A percentile compares a stretch with the other conserved stretches of the same genome.
phyloP scores from a whole-genome alignment of 2,888 invertebrate genomes.

The Taenaris catops region DNA sequence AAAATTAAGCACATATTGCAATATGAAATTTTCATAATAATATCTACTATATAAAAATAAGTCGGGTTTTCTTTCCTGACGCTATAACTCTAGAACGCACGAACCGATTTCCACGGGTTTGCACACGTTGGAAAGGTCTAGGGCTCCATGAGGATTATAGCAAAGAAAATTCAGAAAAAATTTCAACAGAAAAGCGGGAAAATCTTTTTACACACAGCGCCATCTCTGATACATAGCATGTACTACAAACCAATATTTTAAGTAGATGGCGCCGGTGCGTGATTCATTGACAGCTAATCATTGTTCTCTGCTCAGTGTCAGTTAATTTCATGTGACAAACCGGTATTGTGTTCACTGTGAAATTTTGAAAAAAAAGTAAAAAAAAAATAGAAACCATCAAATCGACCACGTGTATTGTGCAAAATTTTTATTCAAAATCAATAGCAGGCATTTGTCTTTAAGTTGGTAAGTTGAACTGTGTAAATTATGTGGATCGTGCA shows the following conservation, averaged over 20 bases:
- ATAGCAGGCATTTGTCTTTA: slow-evolving; percentile 29
- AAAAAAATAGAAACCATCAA: slow-evolving; percentile 18
- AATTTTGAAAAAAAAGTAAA: slow-evolving; percentile 15
- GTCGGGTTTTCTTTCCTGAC: slow-evolving; percentile 3
- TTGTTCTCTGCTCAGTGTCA: slow-evolving; percentile 23
- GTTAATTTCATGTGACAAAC: slow-evolving; percentile 16
- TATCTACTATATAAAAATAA: slow-evolving; percentile 1
- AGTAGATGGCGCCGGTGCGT: slow-evolving; percentile 20
- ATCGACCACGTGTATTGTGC: slow-evolving; percentile 26
- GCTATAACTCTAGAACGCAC: slow-evolving; percentile 6
- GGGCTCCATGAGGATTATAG: slow-evolving; percentile 27
- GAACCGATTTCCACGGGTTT: slow-evolving; percentile 25
- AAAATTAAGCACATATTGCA: too few species aligned
- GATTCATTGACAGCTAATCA: slow-evolving; percentile 23
- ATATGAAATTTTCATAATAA: too few species aligned
- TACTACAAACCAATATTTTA: slow-evolving; percentile 25
- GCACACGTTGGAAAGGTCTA: slow-evolving; percentile 31
- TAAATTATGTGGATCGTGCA: slow-evolving; percentile 27
- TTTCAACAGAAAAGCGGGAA: slow-evolving; percentile 14
- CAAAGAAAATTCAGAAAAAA: slow-evolving; percentile 14
- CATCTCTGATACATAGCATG: slow-evolving; percentile 28
- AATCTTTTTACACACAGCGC: slow-evolving; percentile 16
- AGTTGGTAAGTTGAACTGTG: slow-evolving; percentile 27
- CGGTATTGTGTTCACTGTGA: slow-evolving; percentile 23
- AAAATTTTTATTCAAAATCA: slow-evolving; percentile 26